A percentile compares a stretch with the other conserved stretches of the same genome.
These are phyloP conservation scores for Melipona bicolor DNA, from an alignment of 2,888 invertebrate genomes.

Conservation along the genomic window DNA sequence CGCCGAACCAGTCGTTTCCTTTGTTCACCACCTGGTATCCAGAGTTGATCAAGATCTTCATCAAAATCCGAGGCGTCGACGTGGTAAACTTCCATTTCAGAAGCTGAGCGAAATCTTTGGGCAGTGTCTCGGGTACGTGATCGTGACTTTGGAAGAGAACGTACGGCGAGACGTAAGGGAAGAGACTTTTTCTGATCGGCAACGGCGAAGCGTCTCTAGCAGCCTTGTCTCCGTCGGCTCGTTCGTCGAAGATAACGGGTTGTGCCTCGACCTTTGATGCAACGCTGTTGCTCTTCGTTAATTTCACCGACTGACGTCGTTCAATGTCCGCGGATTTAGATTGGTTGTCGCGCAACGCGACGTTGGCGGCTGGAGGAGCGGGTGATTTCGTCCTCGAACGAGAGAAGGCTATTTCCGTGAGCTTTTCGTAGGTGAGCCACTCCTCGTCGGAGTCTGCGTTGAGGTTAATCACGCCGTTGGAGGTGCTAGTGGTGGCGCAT, in stretches of 20 bases:
- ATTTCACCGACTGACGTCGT: background rate
- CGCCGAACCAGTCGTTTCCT: constrained; percentile 33
- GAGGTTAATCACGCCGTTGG: constrained; percentile 37
- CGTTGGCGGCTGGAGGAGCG: background rate
- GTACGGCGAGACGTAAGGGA: constrained; percentile 47
- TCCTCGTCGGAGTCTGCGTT: constrained; percentile 27
- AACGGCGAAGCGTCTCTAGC: background rate
- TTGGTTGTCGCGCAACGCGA: background rate
- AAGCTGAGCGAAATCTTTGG: constrained; percentile 18
- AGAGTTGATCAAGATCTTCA: constrained; percentile 37
- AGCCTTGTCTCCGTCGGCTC: constrained; percentile 37
- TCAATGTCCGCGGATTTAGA: background rate
- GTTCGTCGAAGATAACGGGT: constrained; percentile 13
- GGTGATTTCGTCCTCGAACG: background rate
- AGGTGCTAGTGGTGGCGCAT: constrained; percentile 37
- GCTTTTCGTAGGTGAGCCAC: constrained; percentile 36
- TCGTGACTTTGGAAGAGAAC: constrained; percentile 36
- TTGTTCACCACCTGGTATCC: constrained; percentile 33
- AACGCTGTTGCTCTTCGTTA: background rate
- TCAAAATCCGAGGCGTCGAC: constrained; percentile 31
- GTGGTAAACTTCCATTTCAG: constrained; percentile 45
- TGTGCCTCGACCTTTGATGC: background rate
- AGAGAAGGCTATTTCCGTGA: constrained; percentile 26
- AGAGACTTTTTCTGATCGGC: constrained; percentile 42
- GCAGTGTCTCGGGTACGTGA: background rate